These are phyloP conservation scores for Bos taurus DNA, from an alignment of 2,113 vertebrate species.

Conservation along the genomic window ARS-UCD2.0 NC_037330.1:97099001-97099500, in stretches of 20 bases:
- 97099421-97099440: not conserved
- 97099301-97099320: not conserved
- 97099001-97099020: rapidly evolving
- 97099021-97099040: too few relatives aligned
- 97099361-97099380: not conserved
- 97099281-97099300: not conserved
- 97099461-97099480: not conserved
- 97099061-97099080: not conserved
- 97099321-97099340: not conserved
- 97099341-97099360: not conserved
- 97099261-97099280: not conserved
- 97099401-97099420: not conserved
- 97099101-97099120: not conserved
- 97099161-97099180: not conserved
- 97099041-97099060: not conserved
- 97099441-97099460: not conserved
- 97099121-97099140: not conserved
- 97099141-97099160: not conserved
- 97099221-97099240: not conserved
- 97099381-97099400: not conserved
- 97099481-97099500: not conserved
- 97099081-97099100: not conserved
- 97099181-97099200: not conserved
- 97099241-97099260: not conserved
- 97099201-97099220: not conserved